Evolutionary conservation across 2,797 vertebrate species (phyloP), one percentile per base, ranked within the genome.

Genomic region (Calcarius lapponicus): DNA sequence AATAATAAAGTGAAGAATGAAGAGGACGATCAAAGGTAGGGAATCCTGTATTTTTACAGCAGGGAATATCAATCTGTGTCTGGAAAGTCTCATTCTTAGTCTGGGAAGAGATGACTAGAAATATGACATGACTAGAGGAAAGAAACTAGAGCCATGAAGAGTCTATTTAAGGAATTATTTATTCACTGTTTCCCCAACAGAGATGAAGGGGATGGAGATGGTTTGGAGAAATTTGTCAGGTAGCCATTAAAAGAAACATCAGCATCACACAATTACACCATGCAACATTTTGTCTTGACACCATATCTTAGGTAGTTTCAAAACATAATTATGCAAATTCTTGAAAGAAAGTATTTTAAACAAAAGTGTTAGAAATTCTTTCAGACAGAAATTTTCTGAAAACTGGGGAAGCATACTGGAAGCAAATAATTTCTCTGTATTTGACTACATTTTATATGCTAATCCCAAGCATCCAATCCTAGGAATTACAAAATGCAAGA

Each of bases 251-350:
- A 83, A 79, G 4, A 67, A 75, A 47, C 2, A 0, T 84, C 54
- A 81, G 6, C 0, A 0, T 64, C 29, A 64, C 24, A 80, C 31
- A 60, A 8, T 83, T 90, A 53, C 17, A 72, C 28, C 0, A 0
- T 32, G 22, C 17, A 79, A 66, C 2, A 48, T 38, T 90, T 88
- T 58, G 19, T 72, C 54, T 81, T 86, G 54, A 75, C 34, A 62
- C 5, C 3, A 14, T 17, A 69, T 4, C 2, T 86, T 92, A 22
- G n/a, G 20, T 15, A 36, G 21, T 19, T 92, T 78, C 6, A 72
- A 51, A 86, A 88, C 38, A 4, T 47, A 90, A 71, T 78, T 38
- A 61, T 43, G 51, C 10, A 88, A 90, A 82, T 73, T 86, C 17
- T 51, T 66, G 43, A 70, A 88, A 80, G 29, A 72, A 90, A 72